Evolutionary conservation across 2,797 vertebrate genomes (phyloP), one percentile per base, ranked within the genome.

Genomic region (Typhlichthys subterraneus): DNA sequence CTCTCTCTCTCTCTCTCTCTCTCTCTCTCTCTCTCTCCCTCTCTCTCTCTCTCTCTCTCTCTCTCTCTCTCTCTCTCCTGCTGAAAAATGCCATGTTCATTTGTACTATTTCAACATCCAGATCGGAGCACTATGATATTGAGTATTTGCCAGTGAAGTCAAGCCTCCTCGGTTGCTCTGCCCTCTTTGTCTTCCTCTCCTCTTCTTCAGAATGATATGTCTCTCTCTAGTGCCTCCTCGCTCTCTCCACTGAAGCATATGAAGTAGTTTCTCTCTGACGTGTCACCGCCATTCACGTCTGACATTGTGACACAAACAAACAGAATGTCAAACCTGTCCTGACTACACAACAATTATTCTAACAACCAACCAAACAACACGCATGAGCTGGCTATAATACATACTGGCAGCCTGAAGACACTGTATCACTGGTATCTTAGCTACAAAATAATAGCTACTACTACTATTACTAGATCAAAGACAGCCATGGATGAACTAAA

Each of bases 271-370:
- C 70, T 76, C 65, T 77, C 70, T 54, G 50, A 61, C 65, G 63
- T 65, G 79, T 80, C 80, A 75, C 78, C 79, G 84, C 66, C 67
- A 67, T 67, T 87, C 53, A 83, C 65, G 72, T 83, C 69, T 75
- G 71, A 75, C 58, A 72, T 72, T 66, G 71, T 75, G 77, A 88
- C 70, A 67, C 76, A 82, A 84, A 86, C 72, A 79, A 82, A 87
- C 73, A 70, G 79, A 78, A 83, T 52, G 42, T 80, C 82, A 79
- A 74, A 80, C 73, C 80, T 85, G 80, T 65, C 80, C 67, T 57
- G 69, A 83, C 78, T 66, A 70, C 79, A 81, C 63, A 79, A 64
- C 64, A 65, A 70, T 70, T 72, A 66, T 81, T 72, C 77, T 58
- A 76, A 60, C 65, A 29, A 67, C 61, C 63, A 55, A 67, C 80